Base-by-base conservation (phyloP, 2,797 vertebrate species). In the Xenops minutus region DNA sequence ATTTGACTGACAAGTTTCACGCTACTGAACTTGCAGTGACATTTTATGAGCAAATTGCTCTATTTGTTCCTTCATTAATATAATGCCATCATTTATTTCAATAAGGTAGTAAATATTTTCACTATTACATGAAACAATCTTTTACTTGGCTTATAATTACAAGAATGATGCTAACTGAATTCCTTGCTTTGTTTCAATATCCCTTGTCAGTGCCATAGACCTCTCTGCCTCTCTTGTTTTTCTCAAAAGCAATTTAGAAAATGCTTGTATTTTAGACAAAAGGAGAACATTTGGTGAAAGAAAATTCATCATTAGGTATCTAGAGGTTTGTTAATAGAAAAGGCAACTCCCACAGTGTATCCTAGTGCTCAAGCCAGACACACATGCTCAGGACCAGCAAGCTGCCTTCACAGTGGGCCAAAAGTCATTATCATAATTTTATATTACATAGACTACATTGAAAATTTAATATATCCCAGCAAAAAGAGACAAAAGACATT, bases 221-320 rank as follows among this genome's bases (percentile, higher is more conserved):
- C 98, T 98, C 98, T 98, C 97, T 98, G 98, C 98, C 98, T 98
- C 98, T 98, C 97, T 98, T 98, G 98, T 98, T 98, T 98, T 98
- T 98, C 98, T 99, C 99, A 98, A 98, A 99, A 99, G 99, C 99
- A 99, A 99, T 99, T 99, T 99, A 99, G 98, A 99, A 99, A 99
- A 99, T 98, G 98, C 98, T 99, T 99, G 99, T 99, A 99, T 99
- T 99, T 99, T 98, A 98, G 98, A 99, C 98, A 98, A 99, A 99
- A 99, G 98, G 98, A 98, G 98, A 99, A 99, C 99, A 99, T 99
- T 99, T 99, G 99, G 99, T 98, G 99, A 99, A 99, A 99, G 99
- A 99, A 99, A 99, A 99, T 99, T 99, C 99, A 99, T 99, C 99
- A 99, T 99, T 99, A 99, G 98, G 99, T 99, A 99, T 99, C 99